These are phyloP conservation scores for Lepus oiostolus DNA, from an alignment of 2,797 vertebrate genomes.

Conservation along the genomic window DNA sequence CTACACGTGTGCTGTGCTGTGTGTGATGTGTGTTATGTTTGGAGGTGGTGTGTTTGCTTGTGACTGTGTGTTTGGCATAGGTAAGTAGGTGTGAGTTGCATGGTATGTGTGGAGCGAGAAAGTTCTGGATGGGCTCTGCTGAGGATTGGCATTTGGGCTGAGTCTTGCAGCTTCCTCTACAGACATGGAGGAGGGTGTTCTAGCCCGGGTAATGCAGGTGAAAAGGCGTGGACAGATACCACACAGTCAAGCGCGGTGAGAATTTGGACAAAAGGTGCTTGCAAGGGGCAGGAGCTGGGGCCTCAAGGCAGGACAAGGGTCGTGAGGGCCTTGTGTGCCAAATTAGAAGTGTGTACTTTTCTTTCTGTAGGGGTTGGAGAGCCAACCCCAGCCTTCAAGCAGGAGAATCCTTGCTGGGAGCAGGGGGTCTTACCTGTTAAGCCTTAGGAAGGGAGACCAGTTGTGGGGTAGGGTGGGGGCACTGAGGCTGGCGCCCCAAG, in stretches of 20 bases:
- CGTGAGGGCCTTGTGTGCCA: background rate
- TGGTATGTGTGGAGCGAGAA: background rate
- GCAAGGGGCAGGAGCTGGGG: background rate
- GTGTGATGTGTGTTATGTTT: too few species aligned
- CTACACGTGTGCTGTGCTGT: too few species aligned
- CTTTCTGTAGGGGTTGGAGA: fast-evolving
- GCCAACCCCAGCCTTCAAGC: background rate
- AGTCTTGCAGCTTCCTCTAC: background rate
- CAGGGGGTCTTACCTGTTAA: background rate
- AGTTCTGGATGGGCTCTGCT: background rate
- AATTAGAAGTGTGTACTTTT: background rate
- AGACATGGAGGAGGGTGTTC: background rate
- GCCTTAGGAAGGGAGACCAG: background rate
- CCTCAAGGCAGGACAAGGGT: background rate
- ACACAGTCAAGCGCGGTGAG: background rate
- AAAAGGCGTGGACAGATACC: background rate
- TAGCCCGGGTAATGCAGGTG: background rate
- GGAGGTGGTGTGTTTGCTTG: too few species aligned
- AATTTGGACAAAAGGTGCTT: background rate
- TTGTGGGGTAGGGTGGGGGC: background rate
- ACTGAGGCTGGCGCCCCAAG: background rate
- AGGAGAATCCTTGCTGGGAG: background rate
- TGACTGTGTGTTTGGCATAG: background rate
- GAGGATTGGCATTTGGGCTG: background rate
- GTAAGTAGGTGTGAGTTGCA: too few species aligned